Evolutionary conservation across 2,888 invertebrate species (phyloP).

Genomic region (Platycheirus albimanus): DNA sequence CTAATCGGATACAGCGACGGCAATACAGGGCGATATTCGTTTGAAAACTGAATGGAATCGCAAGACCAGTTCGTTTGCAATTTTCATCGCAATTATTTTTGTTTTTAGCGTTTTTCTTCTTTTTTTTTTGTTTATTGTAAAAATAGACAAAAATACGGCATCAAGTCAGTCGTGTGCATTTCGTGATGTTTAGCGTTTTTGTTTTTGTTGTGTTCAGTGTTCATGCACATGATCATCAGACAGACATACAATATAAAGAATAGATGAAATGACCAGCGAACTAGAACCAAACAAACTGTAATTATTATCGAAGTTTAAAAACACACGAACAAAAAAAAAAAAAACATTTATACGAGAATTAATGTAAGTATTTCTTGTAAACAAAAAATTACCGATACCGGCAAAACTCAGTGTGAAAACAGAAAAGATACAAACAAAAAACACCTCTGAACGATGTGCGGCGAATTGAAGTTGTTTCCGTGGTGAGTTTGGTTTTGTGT

Average conservation of each 20-base stretch:
- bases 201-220: not conserved
- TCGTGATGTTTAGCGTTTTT: too few relatives aligned
- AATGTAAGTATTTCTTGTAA: conserved; percentile 33
- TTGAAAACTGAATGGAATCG: conserved; percentile 70
- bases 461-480: conserved; percentile 42
- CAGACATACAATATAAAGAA: conserved; percentile 50
- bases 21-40: conserved; percentile 64
- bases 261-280: conserved; percentile 38
- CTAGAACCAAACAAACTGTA: conserved; percentile 57
- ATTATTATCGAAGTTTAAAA: conserved; percentile 29
- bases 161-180: conserved; percentile 33
- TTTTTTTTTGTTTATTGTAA: conserved; percentile 40
- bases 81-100: conserved; percentile 47
- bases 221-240: conserved; percentile 13
- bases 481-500: conserved; percentile 25
- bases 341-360: not conserved
- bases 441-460: not conserved
- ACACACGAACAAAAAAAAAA: conserved; percentile 4
- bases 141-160: conserved; percentile 57
- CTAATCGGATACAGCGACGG: conserved; percentile 28
- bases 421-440: not conserved
- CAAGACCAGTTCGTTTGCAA: conserved; percentile 48
- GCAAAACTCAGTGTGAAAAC: conserved; percentile 22
- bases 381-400: conserved; percentile 46
- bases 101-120: not conserved